A percentile compares a stretch with the other conserved stretches of the same genome.
Conservation (phyloP, 2,888 invertebrate genomes). For the Synanthedon formicaeformis region DNA sequence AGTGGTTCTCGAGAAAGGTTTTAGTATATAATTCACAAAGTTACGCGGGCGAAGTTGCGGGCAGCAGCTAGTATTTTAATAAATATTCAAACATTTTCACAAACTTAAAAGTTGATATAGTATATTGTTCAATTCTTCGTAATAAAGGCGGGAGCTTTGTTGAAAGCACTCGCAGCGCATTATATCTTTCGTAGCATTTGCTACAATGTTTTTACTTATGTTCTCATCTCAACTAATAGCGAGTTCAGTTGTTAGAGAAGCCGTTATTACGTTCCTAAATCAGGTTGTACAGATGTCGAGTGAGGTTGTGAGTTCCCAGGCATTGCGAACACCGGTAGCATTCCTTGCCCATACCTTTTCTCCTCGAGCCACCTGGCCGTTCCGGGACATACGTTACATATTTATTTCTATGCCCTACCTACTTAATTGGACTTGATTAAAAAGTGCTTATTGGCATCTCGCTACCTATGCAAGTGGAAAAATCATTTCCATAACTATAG, state of each 20-base stretch:
- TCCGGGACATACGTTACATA: constrained; percentile 43
- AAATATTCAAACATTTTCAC: too few species aligned
- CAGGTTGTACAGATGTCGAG: constrained; percentile 34
- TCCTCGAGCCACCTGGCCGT: constrained; percentile 44
- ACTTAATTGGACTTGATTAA: too few species aligned
- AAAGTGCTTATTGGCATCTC: too few species aligned
- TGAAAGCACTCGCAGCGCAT: not conserved
- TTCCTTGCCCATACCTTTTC: constrained; percentile 57
- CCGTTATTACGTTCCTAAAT: constrained; percentile 33
- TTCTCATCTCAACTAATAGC: not conserved
- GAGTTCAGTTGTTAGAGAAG: constrained; percentile 11
- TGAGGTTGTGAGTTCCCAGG: constrained; percentile 16
- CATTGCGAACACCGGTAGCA: constrained; percentile 32
- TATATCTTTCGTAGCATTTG: not conserved
- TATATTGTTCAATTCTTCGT: too few species aligned
- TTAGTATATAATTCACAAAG: too few species aligned
- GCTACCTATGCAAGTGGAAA: not conserved
- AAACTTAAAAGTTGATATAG: too few species aligned
- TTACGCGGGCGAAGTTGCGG: too few species aligned
- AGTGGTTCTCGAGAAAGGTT: too few species aligned
- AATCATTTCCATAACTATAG: too few species aligned
- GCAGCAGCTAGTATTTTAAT: too few species aligned
- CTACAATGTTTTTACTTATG: not conserved
- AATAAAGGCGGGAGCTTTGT: too few species aligned
- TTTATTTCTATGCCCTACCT: constrained; percentile 4